A percentile compares a stretch with the other conserved stretches of the same genome.
These are phyloP conservation scores for Zygothrica quintamaculata DNA, from an alignment of 2,888 invertebrate genomes.

Conservation along the genomic window DNA sequence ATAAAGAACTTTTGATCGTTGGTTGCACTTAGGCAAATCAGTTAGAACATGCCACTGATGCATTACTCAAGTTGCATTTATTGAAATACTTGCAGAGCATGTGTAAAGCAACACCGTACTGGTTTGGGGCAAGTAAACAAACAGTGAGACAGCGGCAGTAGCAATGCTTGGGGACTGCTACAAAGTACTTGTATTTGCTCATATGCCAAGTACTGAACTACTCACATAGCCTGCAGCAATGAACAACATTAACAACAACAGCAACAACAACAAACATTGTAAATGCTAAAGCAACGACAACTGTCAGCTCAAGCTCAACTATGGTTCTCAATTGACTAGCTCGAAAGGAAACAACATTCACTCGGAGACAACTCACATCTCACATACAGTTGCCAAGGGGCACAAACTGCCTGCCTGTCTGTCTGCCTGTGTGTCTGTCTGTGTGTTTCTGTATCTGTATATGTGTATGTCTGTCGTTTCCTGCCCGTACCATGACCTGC, in stretches of 20 bases:
- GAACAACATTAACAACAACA: conserved; percentile 20
- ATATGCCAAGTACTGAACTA: conserved; percentile 53
- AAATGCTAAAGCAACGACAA: conserved; percentile 48
- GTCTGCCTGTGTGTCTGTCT: conserved; percentile 1
- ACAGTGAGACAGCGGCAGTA: conserved; percentile 16
- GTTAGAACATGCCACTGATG: conserved; percentile 37
- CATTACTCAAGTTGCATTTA: conserved; percentile 31
- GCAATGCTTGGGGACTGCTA: conserved; percentile 44
- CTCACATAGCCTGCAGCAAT: conserved; percentile 46
- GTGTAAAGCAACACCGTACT: conserved; percentile 27
- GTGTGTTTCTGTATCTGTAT: not conserved
- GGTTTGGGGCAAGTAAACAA: conserved; percentile 27
- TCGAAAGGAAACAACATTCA: conserved; percentile 24
- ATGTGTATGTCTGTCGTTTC: no score
- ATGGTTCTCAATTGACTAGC: conserved; percentile 52
- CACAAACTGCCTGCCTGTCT: conserved; percentile 42
- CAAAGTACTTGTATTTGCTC: conserved; percentile 38
- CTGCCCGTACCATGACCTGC: conserved; percentile 4
- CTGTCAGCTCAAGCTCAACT: conserved; percentile 45
- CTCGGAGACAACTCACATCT: conserved; percentile 40
- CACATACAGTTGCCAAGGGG: conserved; percentile 47
- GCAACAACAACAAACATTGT: conserved; percentile 37
- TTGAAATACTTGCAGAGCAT: conserved; percentile 38
- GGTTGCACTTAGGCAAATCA: conserved; percentile 55
- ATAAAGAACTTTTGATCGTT: conserved; percentile 49